These are phyloP conservation scores for Hormaphis cornu DNA, from an alignment of 1,140 invertebrate genomes.

Conservation along the genomic window DNA sequence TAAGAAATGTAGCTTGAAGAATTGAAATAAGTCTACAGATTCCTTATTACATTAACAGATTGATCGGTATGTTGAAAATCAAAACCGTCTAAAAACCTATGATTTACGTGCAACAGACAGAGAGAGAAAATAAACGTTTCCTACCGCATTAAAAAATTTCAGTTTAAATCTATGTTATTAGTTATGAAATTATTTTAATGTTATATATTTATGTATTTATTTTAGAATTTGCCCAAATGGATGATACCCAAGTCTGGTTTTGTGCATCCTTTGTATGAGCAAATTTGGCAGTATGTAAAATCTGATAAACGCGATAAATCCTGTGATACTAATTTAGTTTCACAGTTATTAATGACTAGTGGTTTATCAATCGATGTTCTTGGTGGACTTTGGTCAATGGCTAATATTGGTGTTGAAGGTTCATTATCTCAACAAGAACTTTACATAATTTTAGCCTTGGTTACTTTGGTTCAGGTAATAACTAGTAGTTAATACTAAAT, in stretches of 20 bases:
- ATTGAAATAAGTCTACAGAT: too few species aligned
- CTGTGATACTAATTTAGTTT: conserved; percentile 53
- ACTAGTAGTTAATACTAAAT: too few species aligned
- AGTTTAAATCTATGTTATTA: too few species aligned
- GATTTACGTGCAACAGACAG: too few species aligned
- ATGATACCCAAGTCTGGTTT: conserved; percentile 45
- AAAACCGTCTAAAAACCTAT: too few species aligned
- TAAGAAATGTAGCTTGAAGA: too few species aligned
- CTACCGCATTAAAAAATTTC: too few species aligned
- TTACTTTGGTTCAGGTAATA: conserved; percentile 52
- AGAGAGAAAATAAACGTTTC: too few species aligned
- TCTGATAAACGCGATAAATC: conserved; percentile 41
- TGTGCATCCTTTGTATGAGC: conserved; percentile 46
- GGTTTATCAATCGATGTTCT: conserved; percentile 50
- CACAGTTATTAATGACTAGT: conserved; percentile 52
- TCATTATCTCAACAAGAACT: conserved; percentile 53
- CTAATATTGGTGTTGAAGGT: conserved; percentile 52
- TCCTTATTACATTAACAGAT: too few species aligned
- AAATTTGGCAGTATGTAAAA: conserved; percentile 45
- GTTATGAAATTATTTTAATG: too few species aligned
- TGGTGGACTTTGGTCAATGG: conserved; percentile 55
- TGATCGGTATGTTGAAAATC: too few species aligned
- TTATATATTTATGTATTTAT: neutral
- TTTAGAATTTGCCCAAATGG: conserved; percentile 44
- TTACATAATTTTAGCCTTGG: conserved; percentile 51